A percentile compares a stretch with the other conserved stretches of the same genome.
These are phyloP conservation scores for Laticauda laticaudata DNA, from an alignment of 2,113 vertebrate species.

Conservation along the genomic window DNA sequence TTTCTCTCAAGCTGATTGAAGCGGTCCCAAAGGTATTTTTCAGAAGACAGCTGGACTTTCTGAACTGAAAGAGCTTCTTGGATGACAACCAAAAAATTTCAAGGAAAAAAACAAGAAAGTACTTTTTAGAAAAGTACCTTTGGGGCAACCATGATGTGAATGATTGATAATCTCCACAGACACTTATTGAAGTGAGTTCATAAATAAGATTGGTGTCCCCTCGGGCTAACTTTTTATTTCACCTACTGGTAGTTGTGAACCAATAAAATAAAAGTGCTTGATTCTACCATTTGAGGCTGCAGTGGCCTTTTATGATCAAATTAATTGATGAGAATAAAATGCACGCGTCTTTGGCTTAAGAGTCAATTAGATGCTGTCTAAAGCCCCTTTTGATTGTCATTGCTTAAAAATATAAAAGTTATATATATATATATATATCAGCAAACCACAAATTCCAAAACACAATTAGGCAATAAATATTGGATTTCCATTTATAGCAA, in stretches of 20 bases:
- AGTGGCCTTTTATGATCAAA: background rate
- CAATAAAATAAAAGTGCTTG: background rate
- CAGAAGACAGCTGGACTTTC: background rate
- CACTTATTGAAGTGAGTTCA: background rate
- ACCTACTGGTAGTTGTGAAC: background rate
- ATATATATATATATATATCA: too few relatives aligned
- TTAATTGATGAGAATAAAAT: background rate
- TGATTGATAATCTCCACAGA: background rate
- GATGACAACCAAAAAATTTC: background rate
- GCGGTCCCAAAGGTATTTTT: background rate
- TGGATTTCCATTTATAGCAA: background rate
- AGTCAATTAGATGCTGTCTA: background rate
- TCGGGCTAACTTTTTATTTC: background rate
- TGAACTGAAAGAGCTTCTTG: background rate
- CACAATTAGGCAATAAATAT: background rate
- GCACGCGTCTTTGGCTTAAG: background rate
- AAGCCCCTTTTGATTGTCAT: background rate
- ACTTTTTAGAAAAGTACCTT: background rate
- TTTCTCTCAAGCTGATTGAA: background rate
- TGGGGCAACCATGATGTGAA: background rate
- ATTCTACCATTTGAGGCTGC: background rate
- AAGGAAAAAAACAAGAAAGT: background rate
- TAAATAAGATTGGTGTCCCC: background rate
- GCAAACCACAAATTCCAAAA: background rate
- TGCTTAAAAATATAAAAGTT: background rate